These are phyloP conservation scores for Sebastiscus tertius DNA, from an alignment of 2,797 vertebrate species.

Conservation along the genomic window DNA sequence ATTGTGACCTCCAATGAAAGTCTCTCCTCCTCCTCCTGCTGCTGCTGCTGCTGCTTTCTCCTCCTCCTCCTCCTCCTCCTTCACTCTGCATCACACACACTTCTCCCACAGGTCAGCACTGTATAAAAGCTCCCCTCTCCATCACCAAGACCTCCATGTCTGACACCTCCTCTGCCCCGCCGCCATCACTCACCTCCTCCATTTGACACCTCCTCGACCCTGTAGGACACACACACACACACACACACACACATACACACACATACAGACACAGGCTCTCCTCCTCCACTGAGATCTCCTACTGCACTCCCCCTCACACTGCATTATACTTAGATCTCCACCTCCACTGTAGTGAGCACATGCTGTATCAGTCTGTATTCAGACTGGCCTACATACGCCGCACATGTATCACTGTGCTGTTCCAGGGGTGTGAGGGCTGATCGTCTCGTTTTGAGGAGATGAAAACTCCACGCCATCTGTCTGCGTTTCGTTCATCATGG, in stretches of 20 bases:
- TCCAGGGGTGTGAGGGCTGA: conserved; percentile 53
- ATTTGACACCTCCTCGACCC: conserved; percentile 73
- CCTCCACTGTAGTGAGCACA: conserved; percentile 78
- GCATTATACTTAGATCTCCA: conserved; percentile 82
- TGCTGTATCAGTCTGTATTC: conserved; percentile 73
- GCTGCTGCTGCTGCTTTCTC: conserved; percentile 34
- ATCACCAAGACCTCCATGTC: conserved; percentile 69
- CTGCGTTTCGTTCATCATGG: neutral
- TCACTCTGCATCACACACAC: conserved; percentile 47
- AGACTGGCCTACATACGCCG: conserved; percentile 74
- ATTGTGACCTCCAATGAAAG: conserved; percentile 53
- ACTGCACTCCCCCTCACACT: conserved; percentile 76
- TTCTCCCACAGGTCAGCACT: conserved; percentile 56
- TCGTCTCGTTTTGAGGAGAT: conserved; percentile 34
- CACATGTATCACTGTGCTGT: conserved; percentile 56
- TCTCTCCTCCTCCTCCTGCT: conserved; percentile 41
- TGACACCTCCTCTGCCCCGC: conserved; percentile 69
- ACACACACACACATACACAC: conserved; percentile 22
- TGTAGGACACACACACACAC: conserved; percentile 53
- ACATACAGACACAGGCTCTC: conserved; percentile 54
- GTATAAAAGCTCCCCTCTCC: conserved; percentile 58
- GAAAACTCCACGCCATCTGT: conserved; percentile 19
- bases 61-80: conserved; percentile 43
- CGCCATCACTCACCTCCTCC: conserved; percentile 68
- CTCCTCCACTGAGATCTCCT: conserved; percentile 74